Conservation (phyloP, 2,888 invertebrate genomes). For the Aricia artaxerxes region DNA sequence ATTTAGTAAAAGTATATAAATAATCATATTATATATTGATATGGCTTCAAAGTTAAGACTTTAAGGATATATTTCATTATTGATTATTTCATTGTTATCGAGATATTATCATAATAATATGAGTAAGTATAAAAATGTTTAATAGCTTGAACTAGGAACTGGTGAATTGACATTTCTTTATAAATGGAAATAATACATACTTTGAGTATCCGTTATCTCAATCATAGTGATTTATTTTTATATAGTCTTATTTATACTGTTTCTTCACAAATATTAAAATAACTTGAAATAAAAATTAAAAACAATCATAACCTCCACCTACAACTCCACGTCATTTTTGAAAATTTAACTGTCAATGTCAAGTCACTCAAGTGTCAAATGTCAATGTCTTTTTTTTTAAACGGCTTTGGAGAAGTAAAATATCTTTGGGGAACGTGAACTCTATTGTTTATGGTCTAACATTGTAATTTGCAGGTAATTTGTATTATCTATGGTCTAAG, state of each 20-base stretch:
- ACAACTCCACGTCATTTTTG: constrained; percentile 68
- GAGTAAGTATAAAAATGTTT: no score
- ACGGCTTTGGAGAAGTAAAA: no score
- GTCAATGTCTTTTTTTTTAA: constrained; percentile 5
- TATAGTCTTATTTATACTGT: constrained; percentile 37
- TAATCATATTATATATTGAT: not conserved
- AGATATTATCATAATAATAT: not conserved
- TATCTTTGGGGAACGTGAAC: no score
- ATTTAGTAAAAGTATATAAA: not conserved
- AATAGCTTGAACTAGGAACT: not conserved
- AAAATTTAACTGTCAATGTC: constrained; percentile 42
- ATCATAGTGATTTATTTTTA: constrained; percentile 82
- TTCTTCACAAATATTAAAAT: constrained; percentile 44
- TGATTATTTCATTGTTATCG: not conserved
- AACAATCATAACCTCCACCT: constrained; percentile 60
- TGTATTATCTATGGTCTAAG: no score
- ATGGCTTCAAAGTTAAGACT: not conserved
- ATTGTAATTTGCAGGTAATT: no score
- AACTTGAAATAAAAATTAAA: constrained; percentile 54
- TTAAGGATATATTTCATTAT: not conserved
- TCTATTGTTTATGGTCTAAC: no score
- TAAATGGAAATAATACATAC: constrained; percentile 75
- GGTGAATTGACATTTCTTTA: not conserved
- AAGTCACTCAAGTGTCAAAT: constrained; percentile 40
- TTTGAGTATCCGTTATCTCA: constrained; percentile 91